Base-by-base conservation (phyloP, 2,113 vertebrate species). In the Cyrtonyx montezumae region DNA sequence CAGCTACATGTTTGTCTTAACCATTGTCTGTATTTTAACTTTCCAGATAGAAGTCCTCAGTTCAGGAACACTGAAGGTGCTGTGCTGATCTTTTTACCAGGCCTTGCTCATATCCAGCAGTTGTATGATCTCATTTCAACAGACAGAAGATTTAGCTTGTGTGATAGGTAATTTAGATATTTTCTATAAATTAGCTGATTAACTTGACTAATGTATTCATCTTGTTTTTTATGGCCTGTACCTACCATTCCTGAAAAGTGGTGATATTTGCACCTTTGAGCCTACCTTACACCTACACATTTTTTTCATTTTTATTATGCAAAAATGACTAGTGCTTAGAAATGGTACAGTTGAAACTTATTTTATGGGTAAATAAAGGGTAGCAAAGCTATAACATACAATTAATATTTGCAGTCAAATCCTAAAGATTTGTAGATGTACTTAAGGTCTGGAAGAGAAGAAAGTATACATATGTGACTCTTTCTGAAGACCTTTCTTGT, bases 81-180 rank as follows among this genome's bases (percentile, higher is more conserved):
- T 19, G 97, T 99, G 51, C 94, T 99, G 55, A 98, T 99, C 68
- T 99, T 99, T 91, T 97, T 99, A 76, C 99, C 99, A 2, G 99
- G 99, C 53, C 98, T 99, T 87, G 99, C 99, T 87, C 98, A 99
- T 93, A 99, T 99, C 92, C 99, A 99, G 63, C 99, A 99, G 95
- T 96, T 99, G 7, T 98, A 98, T 59, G 99, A 99, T 91, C 97
- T 99, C 56, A 96, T 99, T 43, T 98, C 97, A 84, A 97, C 98
- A 55, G 99, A 99, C 95, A 98, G 98, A 97, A 98, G 98, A 92
- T 99, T 99, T 97, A 97, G 97, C 87, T 97, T 98, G 94, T 98
- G 97, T 95, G 97, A 98, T 90, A 98, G 99, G 99, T 98, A 97
- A 97, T 23, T 6, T 9, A 51, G 62, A 6, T 91, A 6, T 53